These are phyloP conservation scores for Pampusana beccarii DNA, from an alignment of 2,113 vertebrate species.

Conservation along the genomic window DNA sequence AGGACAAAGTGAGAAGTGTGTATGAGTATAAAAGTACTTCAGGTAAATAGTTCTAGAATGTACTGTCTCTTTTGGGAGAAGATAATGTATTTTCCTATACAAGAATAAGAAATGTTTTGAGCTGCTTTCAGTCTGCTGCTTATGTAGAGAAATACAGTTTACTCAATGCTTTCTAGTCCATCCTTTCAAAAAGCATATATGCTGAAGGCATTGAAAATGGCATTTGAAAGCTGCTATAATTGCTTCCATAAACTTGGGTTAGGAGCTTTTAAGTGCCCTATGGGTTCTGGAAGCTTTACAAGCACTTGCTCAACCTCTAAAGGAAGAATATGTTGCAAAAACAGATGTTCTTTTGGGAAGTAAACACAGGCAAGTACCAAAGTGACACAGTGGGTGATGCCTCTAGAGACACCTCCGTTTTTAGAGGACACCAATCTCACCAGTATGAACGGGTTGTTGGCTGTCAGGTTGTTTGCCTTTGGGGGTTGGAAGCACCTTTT, in stretches of 20 bases:
- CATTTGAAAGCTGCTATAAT: neutral
- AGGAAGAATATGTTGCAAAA: neutral
- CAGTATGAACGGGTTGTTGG: neutral
- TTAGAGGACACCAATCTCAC: neutral
- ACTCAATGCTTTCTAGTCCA: neutral
- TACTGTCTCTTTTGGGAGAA: neutral
- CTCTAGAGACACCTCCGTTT: neutral
- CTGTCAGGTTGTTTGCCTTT: neutral
- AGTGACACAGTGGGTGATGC: neutral
- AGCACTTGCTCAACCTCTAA: neutral
- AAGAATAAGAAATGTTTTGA: neutral
- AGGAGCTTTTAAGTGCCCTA: neutral
- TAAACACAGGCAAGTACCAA: rapidly evolving
- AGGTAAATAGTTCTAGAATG: neutral
- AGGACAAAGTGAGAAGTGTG: neutral
- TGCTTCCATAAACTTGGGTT: slow-evolving; percentile 31
- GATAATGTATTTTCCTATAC: neutral
- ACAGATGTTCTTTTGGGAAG: neutral
- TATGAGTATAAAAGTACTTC: neutral
- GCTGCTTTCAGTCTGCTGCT: neutral
- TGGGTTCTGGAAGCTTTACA: neutral
- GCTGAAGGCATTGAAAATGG: neutral
- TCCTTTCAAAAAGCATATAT: neutral
- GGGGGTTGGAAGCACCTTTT: neutral
- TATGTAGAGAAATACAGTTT: neutral